Evolutionary conservation across 2,113 vertebrate genomes (phyloP).

Genomic region (Nettapus auritus): DNA sequence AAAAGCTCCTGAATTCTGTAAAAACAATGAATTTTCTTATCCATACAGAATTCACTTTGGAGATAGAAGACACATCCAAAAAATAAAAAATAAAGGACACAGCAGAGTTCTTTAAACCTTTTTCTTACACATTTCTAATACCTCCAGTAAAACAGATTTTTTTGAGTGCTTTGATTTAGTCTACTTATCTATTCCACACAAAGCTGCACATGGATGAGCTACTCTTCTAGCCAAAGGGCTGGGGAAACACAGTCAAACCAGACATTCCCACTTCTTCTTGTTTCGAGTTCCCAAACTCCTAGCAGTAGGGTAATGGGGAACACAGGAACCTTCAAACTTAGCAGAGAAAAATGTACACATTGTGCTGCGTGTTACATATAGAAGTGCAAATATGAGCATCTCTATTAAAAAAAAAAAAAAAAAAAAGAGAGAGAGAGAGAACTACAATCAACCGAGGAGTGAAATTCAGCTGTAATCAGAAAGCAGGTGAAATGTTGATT

Average conservation of each 20-base stretch:
- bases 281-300: background rate
- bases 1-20: background rate
- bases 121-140: background rate
- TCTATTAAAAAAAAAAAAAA: background rate
- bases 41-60: background rate
- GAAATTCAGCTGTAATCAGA: background rate
- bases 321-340: rapidly evolving
- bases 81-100: background rate
- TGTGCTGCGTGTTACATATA: rapidly evolving
- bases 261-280: background rate
- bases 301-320: rapidly evolving
- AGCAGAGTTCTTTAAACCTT: background rate
- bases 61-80: background rate
- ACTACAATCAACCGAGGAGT: background rate
- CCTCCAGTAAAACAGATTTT: background rate
- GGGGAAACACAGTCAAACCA: background rate
- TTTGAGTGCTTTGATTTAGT: constrained; percentile 20
- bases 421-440: background rate
- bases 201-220: constrained; percentile 1
- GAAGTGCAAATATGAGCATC: background rate
- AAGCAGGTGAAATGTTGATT: background rate
- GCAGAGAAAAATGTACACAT: background rate
- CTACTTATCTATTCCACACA: constrained; percentile 1
- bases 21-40: background rate
- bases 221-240: background rate